Evolutionary conservation across 2,113 vertebrate species (phyloP).

Genomic region (Semnornis frantzii): DNA sequence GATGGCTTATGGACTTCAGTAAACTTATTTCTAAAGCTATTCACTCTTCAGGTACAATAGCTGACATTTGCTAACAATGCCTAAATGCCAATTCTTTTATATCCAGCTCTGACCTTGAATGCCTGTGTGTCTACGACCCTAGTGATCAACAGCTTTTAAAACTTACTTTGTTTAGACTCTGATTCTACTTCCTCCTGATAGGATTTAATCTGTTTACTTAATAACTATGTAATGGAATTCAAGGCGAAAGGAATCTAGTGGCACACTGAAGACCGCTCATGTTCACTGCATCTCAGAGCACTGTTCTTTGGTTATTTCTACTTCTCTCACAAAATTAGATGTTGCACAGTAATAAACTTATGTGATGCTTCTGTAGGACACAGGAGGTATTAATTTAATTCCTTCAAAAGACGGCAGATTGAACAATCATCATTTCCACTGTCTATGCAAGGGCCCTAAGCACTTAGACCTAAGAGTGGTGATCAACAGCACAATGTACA

Average conservation of each 20-base stretch:
- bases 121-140: background rate
- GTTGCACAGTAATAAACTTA: background rate
- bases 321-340: background rate
- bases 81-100: constrained; percentile 29
- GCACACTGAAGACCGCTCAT: background rate
- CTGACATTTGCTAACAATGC: constrained; percentile 43
- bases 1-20: background rate
- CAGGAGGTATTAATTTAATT: background rate
- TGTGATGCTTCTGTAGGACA: background rate
- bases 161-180: background rate
- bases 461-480: too few species aligned
- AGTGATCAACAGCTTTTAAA: background rate
- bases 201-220: background rate
- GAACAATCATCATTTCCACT: background rate
- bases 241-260: background rate
- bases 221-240: background rate
- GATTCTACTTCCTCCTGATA: background rate
- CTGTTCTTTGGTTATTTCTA: background rate
- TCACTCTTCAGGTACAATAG: constrained; percentile 11
- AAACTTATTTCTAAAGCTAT: constrained; percentile 39
- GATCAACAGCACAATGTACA: too few species aligned
- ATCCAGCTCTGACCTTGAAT: background rate
- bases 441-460: background rate
- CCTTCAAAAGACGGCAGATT: background rate
- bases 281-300: background rate